Evolutionary conservation across 2,888 invertebrate genomes (phyloP).

Genomic region (Napeogenes inachia): DNA sequence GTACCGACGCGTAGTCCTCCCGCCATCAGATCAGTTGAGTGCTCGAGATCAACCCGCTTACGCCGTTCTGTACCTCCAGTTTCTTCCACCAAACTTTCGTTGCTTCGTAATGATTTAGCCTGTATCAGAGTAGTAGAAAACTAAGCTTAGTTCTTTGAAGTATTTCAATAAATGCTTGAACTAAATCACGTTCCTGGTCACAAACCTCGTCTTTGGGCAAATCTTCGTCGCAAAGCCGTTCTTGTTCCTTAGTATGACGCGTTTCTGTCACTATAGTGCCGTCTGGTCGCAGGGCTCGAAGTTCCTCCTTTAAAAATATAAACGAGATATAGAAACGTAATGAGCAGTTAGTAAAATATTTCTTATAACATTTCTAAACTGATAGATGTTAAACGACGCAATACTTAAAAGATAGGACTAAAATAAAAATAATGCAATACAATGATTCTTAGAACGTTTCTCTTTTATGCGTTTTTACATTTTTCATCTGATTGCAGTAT

Average conservation of each 20-base stretch:
- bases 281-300: constrained; percentile 86
- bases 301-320: constrained; percentile 72
- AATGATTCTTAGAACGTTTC: too few species aligned
- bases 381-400: too few species aligned
- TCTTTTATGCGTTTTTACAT: too few species aligned
- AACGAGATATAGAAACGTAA: constrained; percentile 7
- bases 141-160: neutral
- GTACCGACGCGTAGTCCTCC: constrained; percentile 88
- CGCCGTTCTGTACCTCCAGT: constrained; percentile 81
- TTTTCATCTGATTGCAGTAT: too few species aligned
- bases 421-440: too few species aligned
- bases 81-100: constrained; percentile 61
- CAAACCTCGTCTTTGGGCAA: constrained; percentile 80
- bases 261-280: constrained; percentile 92
- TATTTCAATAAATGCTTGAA: neutral
- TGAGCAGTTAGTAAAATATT: neutral
- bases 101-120: constrained; percentile 66
- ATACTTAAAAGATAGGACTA: too few species aligned
- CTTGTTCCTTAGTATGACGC: constrained; percentile 89
- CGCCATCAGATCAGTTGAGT: constrained; percentile 88
- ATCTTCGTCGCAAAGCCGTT: constrained; percentile 88
- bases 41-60: constrained; percentile 89
- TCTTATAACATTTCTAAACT: too few species aligned
- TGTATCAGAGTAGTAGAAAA: constrained; percentile 29
- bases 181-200: constrained; percentile 62